Evolutionary conservation across 92 coral and sea anemone species (phyloP).

Genomic region (Porites divaricata): DNA sequence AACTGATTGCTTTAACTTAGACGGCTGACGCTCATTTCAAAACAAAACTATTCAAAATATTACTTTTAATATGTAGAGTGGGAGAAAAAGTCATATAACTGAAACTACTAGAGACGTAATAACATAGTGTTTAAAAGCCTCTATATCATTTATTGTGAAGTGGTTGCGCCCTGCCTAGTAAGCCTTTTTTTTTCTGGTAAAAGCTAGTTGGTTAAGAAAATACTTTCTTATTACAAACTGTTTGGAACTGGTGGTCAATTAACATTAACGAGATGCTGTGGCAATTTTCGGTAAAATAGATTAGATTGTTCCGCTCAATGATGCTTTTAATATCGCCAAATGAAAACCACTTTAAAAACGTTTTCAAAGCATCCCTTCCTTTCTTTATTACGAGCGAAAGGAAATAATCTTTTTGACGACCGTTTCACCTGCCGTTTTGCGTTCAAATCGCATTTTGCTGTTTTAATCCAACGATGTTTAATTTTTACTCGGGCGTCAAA

Average conservation of each 20-base stretch:
- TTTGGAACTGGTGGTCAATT: slow-evolving; percentile 35
- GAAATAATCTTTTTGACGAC: not conserved
- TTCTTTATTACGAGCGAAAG: not conserved
- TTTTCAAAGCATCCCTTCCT: not conserved
- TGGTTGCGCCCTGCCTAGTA: not conserved
- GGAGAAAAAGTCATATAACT: too few relatives aligned
- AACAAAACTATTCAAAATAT: too few relatives aligned
- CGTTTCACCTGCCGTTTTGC: slow-evolving; percentile 17
- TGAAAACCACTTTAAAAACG: slow-evolving; percentile 14
- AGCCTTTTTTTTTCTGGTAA: not conserved
- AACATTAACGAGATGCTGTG: slow-evolving; percentile 1
- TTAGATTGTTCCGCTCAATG: not conserved
- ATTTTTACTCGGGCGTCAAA: slow-evolving; percentile 40
- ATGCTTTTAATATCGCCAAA: not conserved
- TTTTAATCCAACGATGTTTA: slow-evolving; percentile 28
- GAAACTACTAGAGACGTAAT: too few relatives aligned
- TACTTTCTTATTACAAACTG: slow-evolving; percentile 7
- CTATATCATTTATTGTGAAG: too few relatives aligned
- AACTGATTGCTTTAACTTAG: too few relatives aligned
- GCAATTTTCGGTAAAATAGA: not conserved
- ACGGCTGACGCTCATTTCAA: too few relatives aligned
- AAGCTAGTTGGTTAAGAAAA: slow-evolving; percentile 21
- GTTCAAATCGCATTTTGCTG: slow-evolving; percentile 28
- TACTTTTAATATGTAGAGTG: too few relatives aligned
- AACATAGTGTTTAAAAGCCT: too few relatives aligned